phyloP scores from a whole-genome alignment of 1,140 invertebrate species.

The Drosophila subobscura region DNA sequence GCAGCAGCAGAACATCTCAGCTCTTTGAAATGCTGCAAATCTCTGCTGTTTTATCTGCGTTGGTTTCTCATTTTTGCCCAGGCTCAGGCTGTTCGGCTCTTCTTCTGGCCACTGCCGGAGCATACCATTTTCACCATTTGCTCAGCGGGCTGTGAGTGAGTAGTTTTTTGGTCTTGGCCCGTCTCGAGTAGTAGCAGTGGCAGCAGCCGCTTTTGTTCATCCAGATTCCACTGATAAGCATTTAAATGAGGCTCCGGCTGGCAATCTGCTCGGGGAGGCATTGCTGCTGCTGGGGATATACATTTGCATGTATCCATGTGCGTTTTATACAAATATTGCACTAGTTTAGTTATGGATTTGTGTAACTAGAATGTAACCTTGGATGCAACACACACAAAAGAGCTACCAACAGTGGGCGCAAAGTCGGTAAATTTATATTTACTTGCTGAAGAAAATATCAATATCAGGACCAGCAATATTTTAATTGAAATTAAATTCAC shows the following conservation, averaged over 20 bases:
- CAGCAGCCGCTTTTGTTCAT: conserved; percentile 79
- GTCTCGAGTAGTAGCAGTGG: conserved; percentile 41
- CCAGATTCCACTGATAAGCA: conserved; percentile 79
- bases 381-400: conserved; percentile 48
- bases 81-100: conserved; percentile 20
- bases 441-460: neutral
- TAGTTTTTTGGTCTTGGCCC: conserved; percentile 64
- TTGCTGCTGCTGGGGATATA: conserved; percentile 31
- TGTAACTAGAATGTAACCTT: conserved; percentile 80
- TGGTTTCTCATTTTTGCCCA: conserved; percentile 78
- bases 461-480: neutral
- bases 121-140: conserved; percentile 63
- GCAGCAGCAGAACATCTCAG: conserved; percentile 44
- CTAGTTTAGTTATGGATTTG: conserved; percentile 80
- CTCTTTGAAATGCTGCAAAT: conserved; percentile 77
- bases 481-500: too few species aligned
- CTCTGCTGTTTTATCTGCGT: conserved; percentile 78
- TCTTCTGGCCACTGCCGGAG: conserved; percentile 9
- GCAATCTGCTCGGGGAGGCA: conserved; percentile 2
- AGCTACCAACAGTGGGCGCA: conserved; percentile 45
- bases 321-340: conserved; percentile 81
- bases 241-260: conserved; percentile 74
- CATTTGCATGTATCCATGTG: conserved; percentile 65
- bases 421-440: too few species aligned
- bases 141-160: conserved; percentile 67